A percentile compares a stretch with the other conserved stretches of the same genome.
Evolutionary conservation across 1,140 invertebrate genomes (phyloP).

Genomic region (Drosophila busckii): DNA sequence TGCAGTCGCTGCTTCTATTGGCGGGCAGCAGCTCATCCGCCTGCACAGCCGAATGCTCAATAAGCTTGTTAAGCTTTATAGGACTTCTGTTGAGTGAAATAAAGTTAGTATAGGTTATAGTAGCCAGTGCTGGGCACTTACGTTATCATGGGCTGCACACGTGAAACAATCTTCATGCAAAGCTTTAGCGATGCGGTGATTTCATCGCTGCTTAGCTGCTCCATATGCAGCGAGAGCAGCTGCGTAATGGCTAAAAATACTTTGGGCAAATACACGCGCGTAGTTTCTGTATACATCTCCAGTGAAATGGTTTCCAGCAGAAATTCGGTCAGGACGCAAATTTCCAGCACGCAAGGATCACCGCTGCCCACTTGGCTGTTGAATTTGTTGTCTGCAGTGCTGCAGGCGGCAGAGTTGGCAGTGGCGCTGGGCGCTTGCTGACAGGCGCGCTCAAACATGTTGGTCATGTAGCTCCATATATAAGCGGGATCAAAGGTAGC

Average conservation of each 20-base stretch:
- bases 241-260: constrained; percentile 85
- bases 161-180: constrained; percentile 87
- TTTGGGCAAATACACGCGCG: constrained; percentile 88
- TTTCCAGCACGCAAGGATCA: constrained; percentile 82
- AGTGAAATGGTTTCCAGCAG: constrained; percentile 88
- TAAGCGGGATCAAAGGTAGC: constrained; percentile 91
- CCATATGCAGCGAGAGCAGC: constrained; percentile 82
- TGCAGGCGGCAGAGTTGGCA: constrained; percentile 12
- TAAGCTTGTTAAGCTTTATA: constrained; percentile 59
- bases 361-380: constrained; percentile 82
- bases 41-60: constrained; percentile 47
- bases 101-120: too few relatives aligned
- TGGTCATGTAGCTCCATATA: constrained; percentile 91
- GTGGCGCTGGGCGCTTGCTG: constrained; percentile 55
- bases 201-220: constrained; percentile 82
- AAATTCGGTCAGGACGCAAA: constrained; percentile 88
- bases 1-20: constrained; percentile 6
- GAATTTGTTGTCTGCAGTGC: constrained; percentile 54
- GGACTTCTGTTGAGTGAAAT: constrained; percentile 56
- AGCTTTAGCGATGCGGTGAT: constrained; percentile 84
- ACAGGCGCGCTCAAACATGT: constrained; percentile 85
- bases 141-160: constrained; percentile 85
- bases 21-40: constrained; percentile 37
- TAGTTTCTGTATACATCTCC: constrained; percentile 89
- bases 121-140: constrained; percentile 27